Evolutionary conservation across 2,888 invertebrate genomes (phyloP), one percentile per base, ranked within the genome.

Genomic region (Habrosyne pyritoides): DNA sequence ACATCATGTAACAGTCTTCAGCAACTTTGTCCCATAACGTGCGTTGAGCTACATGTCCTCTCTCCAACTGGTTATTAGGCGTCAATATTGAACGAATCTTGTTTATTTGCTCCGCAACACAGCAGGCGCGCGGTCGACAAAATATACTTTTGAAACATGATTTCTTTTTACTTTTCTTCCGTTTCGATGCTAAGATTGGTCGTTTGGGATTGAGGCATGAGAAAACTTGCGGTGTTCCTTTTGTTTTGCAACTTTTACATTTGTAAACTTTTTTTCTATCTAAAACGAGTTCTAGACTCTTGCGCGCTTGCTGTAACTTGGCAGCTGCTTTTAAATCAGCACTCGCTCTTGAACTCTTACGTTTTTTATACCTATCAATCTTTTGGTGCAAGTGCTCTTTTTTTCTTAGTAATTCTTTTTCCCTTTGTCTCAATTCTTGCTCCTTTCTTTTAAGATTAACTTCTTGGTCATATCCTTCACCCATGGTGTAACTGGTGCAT

Each of bases 1-100:
- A 63, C 73, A 76, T 75, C 10, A 71, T 54, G 58, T 68, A 81
- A 57, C 82, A 84, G 59, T 85, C 79, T 0, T 64, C 70, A 42
- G 69, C 70, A 2, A 71, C 69, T 14, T 60, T 64, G 42, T 64
- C 60, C 57, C 60, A 60, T 12, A 55, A 61, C 0, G 52, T 67
- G 51, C 52, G 53, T 8, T 47, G 51, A 22, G 33, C 6, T 42
- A 42, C 42, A 8, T 42, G 6, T 12, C 1, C 36, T 36, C 18
- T 36, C 14, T 3, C 14, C 6, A 14, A 26, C 51, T 30, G 51
- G 49, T 18, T 24, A 21, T 0, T 52, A 28, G 49, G 14, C 7
- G 24, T 24, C 14, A 48, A 48, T 36, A 36, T 14, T 6, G 36
- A 6, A 12, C 33, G 2, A 10, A 33, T n/a, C 10, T 33, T 33